These are phyloP conservation scores for Metridium senile DNA, from an alignment of 92 coral and sea anemone genomes.

Conservation along the genomic window DNA sequence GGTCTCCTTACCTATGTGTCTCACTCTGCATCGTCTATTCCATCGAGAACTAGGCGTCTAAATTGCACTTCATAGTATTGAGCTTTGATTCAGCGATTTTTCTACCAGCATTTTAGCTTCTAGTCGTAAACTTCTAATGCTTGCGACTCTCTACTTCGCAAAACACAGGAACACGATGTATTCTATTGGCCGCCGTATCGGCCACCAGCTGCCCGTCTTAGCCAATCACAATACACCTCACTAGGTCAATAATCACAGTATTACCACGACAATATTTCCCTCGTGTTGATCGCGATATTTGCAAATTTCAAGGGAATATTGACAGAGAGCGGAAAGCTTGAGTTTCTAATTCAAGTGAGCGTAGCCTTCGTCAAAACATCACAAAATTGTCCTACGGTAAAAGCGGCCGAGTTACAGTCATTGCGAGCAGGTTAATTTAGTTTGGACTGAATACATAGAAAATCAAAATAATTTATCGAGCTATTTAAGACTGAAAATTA, in stretches of 20 bases:
- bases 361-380: background rate
- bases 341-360: constrained; percentile 4
- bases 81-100: constrained; percentile 24
- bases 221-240: constrained; percentile 47
- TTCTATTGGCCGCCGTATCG: constrained; percentile 39
- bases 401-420: background rate
- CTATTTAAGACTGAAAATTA: constrained; percentile 1
- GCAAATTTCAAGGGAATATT: constrained; percentile 41
- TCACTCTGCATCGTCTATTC: constrained; percentile 58
- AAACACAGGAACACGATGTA: constrained; percentile 55
- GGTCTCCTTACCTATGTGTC: constrained; percentile 46
- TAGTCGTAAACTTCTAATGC: constrained; percentile 27
- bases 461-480: background rate
- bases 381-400: background rate
- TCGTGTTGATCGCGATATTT: constrained; percentile 28
- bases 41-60: constrained; percentile 21
- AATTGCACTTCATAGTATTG: constrained; percentile 10
- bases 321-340: constrained; percentile 9
- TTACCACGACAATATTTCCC: constrained; percentile 32
- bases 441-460: background rate
- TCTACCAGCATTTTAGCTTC: constrained; percentile 25
- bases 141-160: constrained; percentile 14
- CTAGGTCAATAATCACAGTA: constrained; percentile 37
- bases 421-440: background rate
- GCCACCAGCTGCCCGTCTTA: constrained; percentile 63